Evolutionary conservation across 2,888 invertebrate genomes (phyloP).

Genomic region (Agonopterix heracliana): DNA sequence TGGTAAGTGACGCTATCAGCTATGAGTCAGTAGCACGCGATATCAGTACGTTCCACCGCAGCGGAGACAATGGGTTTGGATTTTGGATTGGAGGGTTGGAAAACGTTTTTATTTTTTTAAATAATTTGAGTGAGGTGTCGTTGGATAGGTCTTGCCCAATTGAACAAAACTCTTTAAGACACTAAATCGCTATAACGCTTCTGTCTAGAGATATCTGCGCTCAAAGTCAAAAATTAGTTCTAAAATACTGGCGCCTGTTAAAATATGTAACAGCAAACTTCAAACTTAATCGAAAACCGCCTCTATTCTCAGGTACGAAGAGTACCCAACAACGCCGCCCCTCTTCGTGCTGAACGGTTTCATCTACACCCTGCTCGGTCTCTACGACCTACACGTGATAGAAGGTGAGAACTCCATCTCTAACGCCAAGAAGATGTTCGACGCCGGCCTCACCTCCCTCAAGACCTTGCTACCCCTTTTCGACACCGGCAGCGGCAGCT

Average conservation of each 20-base stretch:
- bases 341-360: conserved; percentile 98
- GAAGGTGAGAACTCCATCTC: conserved; percentile 82
- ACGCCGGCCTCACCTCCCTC: conserved; percentile 81
- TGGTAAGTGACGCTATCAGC: conserved; percentile 94
- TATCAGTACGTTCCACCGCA: conserved; percentile 92
- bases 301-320: conserved; percentile 86
- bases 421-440: conserved; percentile 85
- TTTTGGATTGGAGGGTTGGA: background rate
- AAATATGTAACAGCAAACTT: too few species aligned
- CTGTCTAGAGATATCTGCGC: too few species aligned
- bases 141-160: too few species aligned
- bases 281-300: too few species aligned
- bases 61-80: conserved; percentile 80
- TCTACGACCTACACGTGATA: conserved; percentile 94
- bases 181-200: background rate
- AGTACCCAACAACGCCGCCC: conserved; percentile 97
- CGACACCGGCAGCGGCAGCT: conserved; percentile 81
- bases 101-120: background rate
- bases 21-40: conserved; percentile 98
- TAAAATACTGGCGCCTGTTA: too few species aligned
- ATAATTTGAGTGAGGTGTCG: too few species aligned
- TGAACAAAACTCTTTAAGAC: too few species aligned
- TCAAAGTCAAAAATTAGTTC: too few species aligned
- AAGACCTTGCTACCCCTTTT: background rate
- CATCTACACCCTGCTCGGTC: conserved; percentile 96